Conservation (phyloP, 2,113 vertebrate genomes). For the Platysternon megacephalum region DNA sequence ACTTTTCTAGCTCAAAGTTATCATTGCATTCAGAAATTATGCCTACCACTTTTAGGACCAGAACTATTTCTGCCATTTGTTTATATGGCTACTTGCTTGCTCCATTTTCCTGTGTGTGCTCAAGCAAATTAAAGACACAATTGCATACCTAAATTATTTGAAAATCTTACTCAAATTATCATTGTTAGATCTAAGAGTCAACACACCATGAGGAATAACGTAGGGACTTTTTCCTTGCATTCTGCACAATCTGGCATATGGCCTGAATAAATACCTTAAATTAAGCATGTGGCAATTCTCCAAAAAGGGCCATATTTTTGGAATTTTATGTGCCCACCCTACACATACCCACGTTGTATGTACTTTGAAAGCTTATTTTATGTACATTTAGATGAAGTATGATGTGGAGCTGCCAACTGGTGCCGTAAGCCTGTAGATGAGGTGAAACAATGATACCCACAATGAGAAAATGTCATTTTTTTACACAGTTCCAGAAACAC, state of each 20-base stretch:
- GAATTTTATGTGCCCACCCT: neutral
- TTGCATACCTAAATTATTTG: neutral
- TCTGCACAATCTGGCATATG: neutral
- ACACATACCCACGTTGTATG: neutral
- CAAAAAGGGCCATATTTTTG: neutral
- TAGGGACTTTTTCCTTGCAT: neutral
- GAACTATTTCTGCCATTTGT: neutral
- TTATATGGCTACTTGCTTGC: constrained; percentile 18
- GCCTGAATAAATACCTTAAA: neutral
- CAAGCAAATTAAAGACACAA: constrained; percentile 8
- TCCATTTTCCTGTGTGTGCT: neutral
- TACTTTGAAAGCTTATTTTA: neutral
- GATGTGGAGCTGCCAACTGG: neutral
- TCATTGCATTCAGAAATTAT: neutral
- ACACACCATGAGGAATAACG: neutral
- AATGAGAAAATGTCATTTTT: neutral
- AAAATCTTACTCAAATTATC: neutral
- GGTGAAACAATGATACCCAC: neutral
- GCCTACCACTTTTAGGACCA: neutral
- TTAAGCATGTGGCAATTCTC: neutral
- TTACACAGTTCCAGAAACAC: neutral
- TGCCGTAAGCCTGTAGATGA: neutral
- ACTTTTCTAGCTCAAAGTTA: neutral
- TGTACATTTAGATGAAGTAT: neutral
- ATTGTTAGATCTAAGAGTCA: neutral